These are phyloP conservation scores for Meteorus cinctellus DNA, from an alignment of 2,888 invertebrate species.

Conservation along the genomic window DNA sequence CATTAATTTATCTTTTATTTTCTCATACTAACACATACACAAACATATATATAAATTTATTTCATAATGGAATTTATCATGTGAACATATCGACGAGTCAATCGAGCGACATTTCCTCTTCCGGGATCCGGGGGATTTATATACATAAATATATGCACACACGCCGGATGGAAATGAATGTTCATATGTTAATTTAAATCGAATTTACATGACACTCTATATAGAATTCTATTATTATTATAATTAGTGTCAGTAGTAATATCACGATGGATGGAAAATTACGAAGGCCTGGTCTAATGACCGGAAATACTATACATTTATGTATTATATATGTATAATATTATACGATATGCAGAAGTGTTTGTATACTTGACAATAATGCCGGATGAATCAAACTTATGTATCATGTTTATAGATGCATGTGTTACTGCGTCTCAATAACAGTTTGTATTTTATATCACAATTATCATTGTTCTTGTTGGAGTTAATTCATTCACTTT, in stretches of 20 bases:
- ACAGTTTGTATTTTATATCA: constrained; percentile 19
- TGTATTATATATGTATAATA: constrained; percentile 23
- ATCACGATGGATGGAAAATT: constrained; percentile 42
- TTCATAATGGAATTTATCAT: not conserved
- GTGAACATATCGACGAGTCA: constrained; percentile 35
- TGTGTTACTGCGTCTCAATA: constrained; percentile 1
- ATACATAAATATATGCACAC: constrained; percentile 7
- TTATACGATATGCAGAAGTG: constrained; percentile 16
- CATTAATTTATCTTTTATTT: constrained; percentile 18
- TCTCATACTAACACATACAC: constrained; percentile 22
- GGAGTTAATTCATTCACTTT: no score
- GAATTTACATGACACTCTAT: constrained; percentile 56
- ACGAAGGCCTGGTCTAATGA: constrained; percentile 57
- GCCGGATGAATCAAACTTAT: constrained; percentile 39
- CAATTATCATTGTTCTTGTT: constrained; percentile 1
- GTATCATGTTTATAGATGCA: not conserved
- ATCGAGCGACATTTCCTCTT: constrained; percentile 50
- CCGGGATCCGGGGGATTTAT: constrained; percentile 39
- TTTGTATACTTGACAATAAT: constrained; percentile 33
- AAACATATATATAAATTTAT: constrained; percentile 8
- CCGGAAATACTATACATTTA: constrained; percentile 59
- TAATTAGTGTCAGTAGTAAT: constrained; percentile 53
- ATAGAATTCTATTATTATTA: constrained; percentile 53
- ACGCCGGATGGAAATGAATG: constrained; percentile 65
- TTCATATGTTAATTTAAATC: constrained; percentile 64